These are phyloP conservation scores for Drosophila prosaltans DNA, from an alignment of 1,140 invertebrate species.

Conservation along the genomic window DNA sequence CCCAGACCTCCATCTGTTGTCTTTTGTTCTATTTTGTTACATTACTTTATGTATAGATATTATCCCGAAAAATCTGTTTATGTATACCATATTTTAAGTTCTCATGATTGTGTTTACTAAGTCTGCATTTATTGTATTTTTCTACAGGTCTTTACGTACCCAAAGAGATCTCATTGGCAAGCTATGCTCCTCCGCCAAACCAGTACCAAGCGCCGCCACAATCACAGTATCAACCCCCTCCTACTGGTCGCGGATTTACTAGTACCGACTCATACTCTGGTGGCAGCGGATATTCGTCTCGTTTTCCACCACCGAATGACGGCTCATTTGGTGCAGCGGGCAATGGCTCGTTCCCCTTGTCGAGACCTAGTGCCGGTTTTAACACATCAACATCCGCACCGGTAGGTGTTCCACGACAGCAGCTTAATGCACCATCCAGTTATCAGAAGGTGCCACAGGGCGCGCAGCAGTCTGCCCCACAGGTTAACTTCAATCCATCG, in stretches of 20 bases:
- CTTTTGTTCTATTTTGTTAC: background rate
- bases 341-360: conserved; percentile 30
- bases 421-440: conserved; percentile 34
- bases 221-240: background rate
- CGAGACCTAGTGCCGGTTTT: conserved; percentile 14
- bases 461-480: conserved; percentile 19
- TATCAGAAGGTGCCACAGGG: conserved; percentile 40
- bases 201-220: background rate
- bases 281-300: background rate
- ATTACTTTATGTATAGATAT: conserved; percentile 1
- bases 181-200: conserved; percentile 67
- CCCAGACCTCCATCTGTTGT: background rate
- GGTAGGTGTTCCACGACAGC: conserved; percentile 32
- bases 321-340: background rate
- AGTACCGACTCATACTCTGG: background rate
- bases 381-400: conserved; percentile 1
- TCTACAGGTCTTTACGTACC: conserved; percentile 73
- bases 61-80: background rate
- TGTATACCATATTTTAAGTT: background rate
- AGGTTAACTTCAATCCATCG: conserved; percentile 68
- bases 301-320: background rate
- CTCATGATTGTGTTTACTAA: background rate
- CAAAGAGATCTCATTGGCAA: conserved; percentile 75
- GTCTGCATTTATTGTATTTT: background rate
- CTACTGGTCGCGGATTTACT: background rate